Evolutionary conservation across 2,888 invertebrate genomes (phyloP).

Genomic region (Volucella inflata): DNA sequence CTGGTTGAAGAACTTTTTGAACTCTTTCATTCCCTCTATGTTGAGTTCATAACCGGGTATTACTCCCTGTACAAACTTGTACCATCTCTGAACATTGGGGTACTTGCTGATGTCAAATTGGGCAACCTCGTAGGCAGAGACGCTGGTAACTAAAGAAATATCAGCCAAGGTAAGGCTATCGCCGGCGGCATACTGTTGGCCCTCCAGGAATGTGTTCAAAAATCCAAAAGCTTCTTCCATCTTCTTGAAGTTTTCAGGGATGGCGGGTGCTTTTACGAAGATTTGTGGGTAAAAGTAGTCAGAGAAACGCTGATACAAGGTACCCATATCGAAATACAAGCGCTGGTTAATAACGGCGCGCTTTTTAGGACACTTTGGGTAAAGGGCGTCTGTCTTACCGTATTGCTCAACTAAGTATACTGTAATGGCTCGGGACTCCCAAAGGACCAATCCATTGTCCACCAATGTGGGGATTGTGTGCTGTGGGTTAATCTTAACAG

Average conservation of each 20-base stretch:
- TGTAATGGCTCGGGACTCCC: constrained; percentile 94
- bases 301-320: constrained; percentile 88
- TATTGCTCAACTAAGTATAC: constrained; percentile 92
- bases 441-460: constrained; percentile 91
- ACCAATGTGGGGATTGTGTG: constrained; percentile 93
- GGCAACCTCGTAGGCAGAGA: constrained; percentile 89
- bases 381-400: constrained; percentile 89
- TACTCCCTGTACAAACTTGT: constrained; percentile 84
- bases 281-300: constrained; percentile 89
- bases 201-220: constrained; percentile 89
- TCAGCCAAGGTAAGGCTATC: constrained; percentile 91
- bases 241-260: constrained; percentile 88
- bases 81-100: constrained; percentile 88
- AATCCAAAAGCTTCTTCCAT: constrained; percentile 88
- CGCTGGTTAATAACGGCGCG: constrained; percentile 91
- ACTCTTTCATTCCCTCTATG: constrained; percentile 85
- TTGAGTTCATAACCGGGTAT: constrained; percentile 87
- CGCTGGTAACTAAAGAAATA: constrained; percentile 87
- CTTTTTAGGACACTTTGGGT: constrained; percentile 90
- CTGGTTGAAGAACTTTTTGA: constrained; percentile 83
- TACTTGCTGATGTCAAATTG: constrained; percentile 88
- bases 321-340: constrained; percentile 91
- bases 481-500: constrained; percentile 90
- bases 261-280: constrained; percentile 86
- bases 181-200: constrained; percentile 90